Conservation (phyloP, 2,113 vertebrate genomes). For the Sinocyclocheilus anophthalmus region DNA sequence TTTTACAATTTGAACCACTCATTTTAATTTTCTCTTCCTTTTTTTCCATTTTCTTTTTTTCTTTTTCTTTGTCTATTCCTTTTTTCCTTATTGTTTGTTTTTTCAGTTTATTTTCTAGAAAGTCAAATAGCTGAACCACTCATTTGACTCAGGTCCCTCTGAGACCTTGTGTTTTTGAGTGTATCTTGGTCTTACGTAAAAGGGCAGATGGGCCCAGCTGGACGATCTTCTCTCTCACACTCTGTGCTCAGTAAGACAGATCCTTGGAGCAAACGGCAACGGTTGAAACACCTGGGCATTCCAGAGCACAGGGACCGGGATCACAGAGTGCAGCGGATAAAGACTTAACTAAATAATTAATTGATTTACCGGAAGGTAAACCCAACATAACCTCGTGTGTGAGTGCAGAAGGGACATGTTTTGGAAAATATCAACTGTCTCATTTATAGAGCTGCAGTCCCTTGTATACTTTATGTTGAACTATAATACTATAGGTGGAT, state of each 20-base stretch:
- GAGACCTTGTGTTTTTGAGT: slow-evolving; percentile 31
- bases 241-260: slow-evolving; percentile 24
- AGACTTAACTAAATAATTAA: slow-evolving; percentile 4
- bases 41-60: not conserved
- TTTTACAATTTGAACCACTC: too few relatives aligned
- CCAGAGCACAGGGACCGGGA: not conserved
- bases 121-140: not conserved
- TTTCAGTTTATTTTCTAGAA: not conserved
- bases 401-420: not conserved
- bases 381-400: not conserved
- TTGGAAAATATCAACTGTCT: not conserved
- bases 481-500: not conserved
- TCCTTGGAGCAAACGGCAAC: slow-evolving; percentile 33
- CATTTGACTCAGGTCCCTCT: not conserved
- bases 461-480: not conserved
- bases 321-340: not conserved
- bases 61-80: not conserved
- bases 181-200: slow-evolving; percentile 53
- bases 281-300: slow-evolving; percentile 52
- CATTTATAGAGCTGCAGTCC: not conserved
- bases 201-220: slow-evolving; percentile 59
- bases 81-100: not conserved
- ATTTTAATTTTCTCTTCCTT: not conserved
- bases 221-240: slow-evolving; percentile 47
- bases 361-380: slow-evolving; percentile 10